Evolutionary conservation across 2,113 vertebrate genomes (phyloP).

Genomic region (Bostrychus sinensis): DNA sequence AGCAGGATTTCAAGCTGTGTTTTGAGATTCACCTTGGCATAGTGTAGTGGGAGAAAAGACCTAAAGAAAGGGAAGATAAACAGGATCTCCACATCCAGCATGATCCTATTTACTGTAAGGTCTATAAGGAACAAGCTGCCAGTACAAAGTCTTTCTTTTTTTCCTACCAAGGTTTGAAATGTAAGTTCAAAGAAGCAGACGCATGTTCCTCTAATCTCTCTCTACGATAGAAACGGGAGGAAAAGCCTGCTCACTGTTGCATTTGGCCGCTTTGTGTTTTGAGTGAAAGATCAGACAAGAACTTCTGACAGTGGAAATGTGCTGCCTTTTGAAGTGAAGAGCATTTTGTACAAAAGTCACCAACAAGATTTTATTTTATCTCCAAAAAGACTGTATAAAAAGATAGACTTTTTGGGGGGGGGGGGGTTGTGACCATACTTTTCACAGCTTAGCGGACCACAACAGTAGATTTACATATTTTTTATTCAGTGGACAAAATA

Average conservation of each 20-base stretch:
- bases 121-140: constrained; percentile 24
- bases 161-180: constrained; percentile 55
- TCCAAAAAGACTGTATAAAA: constrained; percentile 49
- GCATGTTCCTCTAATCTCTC: constrained; percentile 70
- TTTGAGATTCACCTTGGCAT: background rate
- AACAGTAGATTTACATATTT: constrained; percentile 8
- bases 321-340: constrained; percentile 54
- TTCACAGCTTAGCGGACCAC: background rate
- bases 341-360: constrained; percentile 31
- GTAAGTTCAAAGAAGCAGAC: constrained; percentile 60
- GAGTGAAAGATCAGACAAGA: constrained; percentile 60
- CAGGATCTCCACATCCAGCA: background rate
- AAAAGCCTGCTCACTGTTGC: constrained; percentile 63
- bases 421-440: constrained; percentile 7
- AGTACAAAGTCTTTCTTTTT: constrained; percentile 21
- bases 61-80: constrained; percentile 26
- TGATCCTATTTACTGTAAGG: background rate
- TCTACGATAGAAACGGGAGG: constrained; percentile 45
- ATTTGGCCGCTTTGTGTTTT: constrained; percentile 67
- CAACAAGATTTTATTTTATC: constrained; percentile 53
- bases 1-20: background rate
- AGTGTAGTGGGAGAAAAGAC: background rate
- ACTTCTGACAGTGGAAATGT: constrained; percentile 59
- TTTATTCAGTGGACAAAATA: background rate
- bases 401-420: constrained; percentile 8